Evolutionary conservation across 2,797 vertebrate species (phyloP).

Genomic region (Manis crassicaudata): DNA sequence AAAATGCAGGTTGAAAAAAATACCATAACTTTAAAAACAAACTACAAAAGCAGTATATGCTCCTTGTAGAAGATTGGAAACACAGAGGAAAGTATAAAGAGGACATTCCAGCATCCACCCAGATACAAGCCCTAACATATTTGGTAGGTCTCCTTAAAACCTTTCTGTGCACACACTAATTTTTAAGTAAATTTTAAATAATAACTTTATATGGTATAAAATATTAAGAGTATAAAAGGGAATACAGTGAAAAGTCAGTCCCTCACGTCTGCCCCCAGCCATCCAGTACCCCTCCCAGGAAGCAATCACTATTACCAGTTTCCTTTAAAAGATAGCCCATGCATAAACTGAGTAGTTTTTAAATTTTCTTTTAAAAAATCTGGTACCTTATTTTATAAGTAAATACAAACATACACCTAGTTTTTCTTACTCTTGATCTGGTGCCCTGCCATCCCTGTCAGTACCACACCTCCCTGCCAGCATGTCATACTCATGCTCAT

Average conservation of each 20-base stretch:
- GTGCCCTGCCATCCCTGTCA: constrained; percentile 71
- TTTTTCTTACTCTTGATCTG: neutral
- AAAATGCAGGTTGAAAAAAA: constrained; percentile 25
- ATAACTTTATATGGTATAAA: neutral
- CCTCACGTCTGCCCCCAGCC: neutral
- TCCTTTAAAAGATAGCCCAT: neutral
- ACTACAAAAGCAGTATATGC: neutral
- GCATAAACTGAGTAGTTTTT: neutral
- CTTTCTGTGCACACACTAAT: neutral
- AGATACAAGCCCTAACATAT: neutral
- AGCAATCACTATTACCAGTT: neutral
- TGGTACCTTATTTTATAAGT: neutral
- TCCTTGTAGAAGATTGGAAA: neutral
- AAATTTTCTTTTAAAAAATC: neutral
- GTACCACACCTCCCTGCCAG: constrained; percentile 74
- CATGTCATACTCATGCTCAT: constrained; percentile 72
- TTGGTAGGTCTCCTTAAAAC: neutral
- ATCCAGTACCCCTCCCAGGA: neutral
- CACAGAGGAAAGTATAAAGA: neutral
- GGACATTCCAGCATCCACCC: neutral
- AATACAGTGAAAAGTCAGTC: neutral
- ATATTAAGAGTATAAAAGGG: neutral
- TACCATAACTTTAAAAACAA: neutral
- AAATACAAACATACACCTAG: neutral
- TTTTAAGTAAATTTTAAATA: neutral